These are phyloP conservation scores for Hemichromis elongatus DNA, from an alignment of 2,113 vertebrate species.

Conservation along the genomic window DNA sequence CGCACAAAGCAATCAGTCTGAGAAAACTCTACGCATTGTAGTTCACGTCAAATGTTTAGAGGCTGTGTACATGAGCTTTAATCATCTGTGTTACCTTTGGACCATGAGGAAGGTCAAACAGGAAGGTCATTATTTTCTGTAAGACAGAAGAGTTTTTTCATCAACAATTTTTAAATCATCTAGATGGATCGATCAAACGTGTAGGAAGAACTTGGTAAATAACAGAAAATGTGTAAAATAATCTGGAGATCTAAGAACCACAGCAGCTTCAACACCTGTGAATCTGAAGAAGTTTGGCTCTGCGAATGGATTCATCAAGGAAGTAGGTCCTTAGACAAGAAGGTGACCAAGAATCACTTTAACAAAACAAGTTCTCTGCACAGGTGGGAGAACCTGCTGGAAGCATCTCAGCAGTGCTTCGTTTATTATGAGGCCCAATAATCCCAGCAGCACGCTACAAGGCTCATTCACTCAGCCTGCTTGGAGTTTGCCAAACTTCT, in stretches of 20 bases:
- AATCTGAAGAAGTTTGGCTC: neutral
- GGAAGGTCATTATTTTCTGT: constrained; percentile 99
- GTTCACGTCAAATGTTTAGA: neutral
- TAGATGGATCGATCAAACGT: neutral
- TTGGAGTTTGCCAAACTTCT: neutral
- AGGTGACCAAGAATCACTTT: neutral
- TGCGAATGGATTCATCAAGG: fast-evolving
- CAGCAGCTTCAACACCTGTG: neutral
- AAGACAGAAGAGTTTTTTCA: neutral
- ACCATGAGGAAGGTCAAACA: constrained; percentile 95
- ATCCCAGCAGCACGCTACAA: neutral
- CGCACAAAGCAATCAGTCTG: no score
- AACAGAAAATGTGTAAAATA: neutral
- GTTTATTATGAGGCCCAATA: neutral
- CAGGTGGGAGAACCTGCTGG: neutral
- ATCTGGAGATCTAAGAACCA: neutral
- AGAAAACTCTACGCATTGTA: neutral
- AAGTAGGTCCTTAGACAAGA: neutral
- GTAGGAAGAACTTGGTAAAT: neutral
- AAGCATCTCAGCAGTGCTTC: neutral
- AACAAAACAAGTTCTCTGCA: neutral
- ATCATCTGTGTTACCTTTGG: constrained; percentile 79
- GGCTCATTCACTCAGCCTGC: neutral
- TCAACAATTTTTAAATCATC: neutral
- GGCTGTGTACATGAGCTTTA: fast-evolving